Percentiles rank a stretch among this genome's conserved stretches.
These are phyloP conservation scores for Phoebastria nigripes DNA, from an alignment of 2,797 vertebrate species.

Conservation along the genomic window DNA sequence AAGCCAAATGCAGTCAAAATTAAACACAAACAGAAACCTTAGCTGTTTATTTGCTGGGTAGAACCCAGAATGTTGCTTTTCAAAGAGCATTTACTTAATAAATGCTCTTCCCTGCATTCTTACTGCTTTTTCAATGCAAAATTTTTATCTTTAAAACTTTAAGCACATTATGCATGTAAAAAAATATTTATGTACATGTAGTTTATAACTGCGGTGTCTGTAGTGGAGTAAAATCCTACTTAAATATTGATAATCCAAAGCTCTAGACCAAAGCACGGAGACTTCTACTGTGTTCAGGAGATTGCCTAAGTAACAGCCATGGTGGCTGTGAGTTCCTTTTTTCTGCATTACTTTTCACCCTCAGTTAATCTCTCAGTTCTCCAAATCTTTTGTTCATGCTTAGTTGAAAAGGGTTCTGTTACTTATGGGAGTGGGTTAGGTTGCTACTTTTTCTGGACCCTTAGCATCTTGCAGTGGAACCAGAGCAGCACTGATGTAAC, in stretches of 20 bases:
- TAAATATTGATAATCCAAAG: not conserved
- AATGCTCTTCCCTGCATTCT: not conserved
- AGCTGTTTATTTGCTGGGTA: slow-evolving; percentile 54
- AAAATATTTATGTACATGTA: not conserved
- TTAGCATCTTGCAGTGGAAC: not conserved
- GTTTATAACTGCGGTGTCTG: not conserved
- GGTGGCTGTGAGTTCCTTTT: not conserved
- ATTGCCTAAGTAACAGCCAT: rapidly evolving
- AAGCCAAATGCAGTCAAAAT: slow-evolving; percentile 57
- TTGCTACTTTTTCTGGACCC: not conserved
- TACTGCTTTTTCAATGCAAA: not conserved
- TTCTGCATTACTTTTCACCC: not conserved
- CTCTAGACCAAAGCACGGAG: not conserved
- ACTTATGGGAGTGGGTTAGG: not conserved
- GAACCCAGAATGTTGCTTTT: slow-evolving; percentile 58
- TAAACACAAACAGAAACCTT: slow-evolving; percentile 61
- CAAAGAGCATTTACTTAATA: not conserved
- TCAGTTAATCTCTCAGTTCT: not conserved
- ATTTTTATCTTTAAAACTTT: not conserved
- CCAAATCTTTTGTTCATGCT: not conserved
- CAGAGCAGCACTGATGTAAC: not conserved
- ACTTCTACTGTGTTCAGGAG: not conserved
- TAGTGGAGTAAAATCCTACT: not conserved
- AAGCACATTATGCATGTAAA: not conserved
- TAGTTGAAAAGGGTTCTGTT: not conserved